phyloP scores from a whole-genome alignment of 2,113 vertebrate genomes.

The Turdus rufiventris region DNA sequence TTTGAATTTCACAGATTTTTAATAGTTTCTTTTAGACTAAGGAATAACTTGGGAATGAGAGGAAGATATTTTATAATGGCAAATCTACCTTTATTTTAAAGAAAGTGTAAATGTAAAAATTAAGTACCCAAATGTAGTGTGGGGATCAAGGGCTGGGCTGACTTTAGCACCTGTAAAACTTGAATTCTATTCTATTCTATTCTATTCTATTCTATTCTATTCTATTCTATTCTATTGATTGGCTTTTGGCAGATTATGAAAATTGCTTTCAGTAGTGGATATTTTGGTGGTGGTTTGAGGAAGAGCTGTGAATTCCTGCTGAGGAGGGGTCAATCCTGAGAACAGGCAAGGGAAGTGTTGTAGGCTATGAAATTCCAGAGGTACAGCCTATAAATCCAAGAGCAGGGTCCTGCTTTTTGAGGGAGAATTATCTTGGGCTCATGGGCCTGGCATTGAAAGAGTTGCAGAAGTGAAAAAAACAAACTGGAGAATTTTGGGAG shows the following conservation, averaged over 20 bases:
- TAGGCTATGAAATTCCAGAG: not conserved
- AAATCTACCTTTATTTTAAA: not conserved
- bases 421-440: not conserved
- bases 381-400: too few relatives aligned
- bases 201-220: not conserved
- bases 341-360: too few relatives aligned
- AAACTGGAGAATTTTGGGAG: not conserved
- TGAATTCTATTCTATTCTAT: not conserved
- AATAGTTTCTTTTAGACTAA: not conserved
- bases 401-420: not conserved
- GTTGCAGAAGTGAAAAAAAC: rapidly evolving
- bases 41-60: rapidly evolving
- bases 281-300: not conserved
- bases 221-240: not conserved
- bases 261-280: not conserved
- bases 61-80: not conserved
- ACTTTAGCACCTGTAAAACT: not conserved
- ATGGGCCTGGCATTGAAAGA: not conserved
- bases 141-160: not conserved
- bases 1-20: not conserved
- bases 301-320: not conserved
- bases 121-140: not conserved
- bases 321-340: not conserved
- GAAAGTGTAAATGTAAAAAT: not conserved
- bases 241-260: not conserved